These are phyloP conservation scores for Apis dorsata DNA, from an alignment of 1,140 invertebrate species.

Conservation along the genomic window DNA sequence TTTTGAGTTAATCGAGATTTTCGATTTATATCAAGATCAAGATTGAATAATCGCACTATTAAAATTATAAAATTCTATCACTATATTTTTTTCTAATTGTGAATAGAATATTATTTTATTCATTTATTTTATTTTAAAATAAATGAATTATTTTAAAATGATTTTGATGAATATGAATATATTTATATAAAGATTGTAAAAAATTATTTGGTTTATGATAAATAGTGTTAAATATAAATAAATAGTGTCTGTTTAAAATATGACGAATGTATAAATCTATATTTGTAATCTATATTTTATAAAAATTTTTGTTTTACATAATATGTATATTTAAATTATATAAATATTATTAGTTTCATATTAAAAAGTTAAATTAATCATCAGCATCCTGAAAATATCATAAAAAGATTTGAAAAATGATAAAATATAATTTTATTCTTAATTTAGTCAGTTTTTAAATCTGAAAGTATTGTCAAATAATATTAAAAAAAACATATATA, in stretches of 20 bases:
- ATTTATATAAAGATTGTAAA: background rate
- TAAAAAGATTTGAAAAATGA: background rate
- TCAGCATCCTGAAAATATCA: constrained; percentile 16
- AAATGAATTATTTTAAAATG: no score
- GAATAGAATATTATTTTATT: background rate
- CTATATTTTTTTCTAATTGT: background rate
- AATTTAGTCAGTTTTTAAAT: background rate
- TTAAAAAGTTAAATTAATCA: background rate
- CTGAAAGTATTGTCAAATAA: background rate
- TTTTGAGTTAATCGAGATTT: background rate
- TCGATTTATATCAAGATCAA: background rate
- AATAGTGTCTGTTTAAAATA: background rate
- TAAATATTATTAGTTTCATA: background rate
- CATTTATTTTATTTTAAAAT: no score
- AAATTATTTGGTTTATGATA: background rate
- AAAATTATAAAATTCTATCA: background rate
- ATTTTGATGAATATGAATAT: background rate
- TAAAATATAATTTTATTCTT: constrained; percentile 4
- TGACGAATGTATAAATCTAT: background rate
- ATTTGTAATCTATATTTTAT: background rate
- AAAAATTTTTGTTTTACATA: background rate
- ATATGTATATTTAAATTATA: background rate
- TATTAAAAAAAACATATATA: constrained; percentile 18
- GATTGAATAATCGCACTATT: background rate
- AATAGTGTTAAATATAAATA: background rate